Percentiles rank a stretch among this genome's conserved stretches.
phyloP scores from a whole-genome alignment of 2,113 vertebrate genomes.

The Dolichallabes microphthalmus region DNA sequence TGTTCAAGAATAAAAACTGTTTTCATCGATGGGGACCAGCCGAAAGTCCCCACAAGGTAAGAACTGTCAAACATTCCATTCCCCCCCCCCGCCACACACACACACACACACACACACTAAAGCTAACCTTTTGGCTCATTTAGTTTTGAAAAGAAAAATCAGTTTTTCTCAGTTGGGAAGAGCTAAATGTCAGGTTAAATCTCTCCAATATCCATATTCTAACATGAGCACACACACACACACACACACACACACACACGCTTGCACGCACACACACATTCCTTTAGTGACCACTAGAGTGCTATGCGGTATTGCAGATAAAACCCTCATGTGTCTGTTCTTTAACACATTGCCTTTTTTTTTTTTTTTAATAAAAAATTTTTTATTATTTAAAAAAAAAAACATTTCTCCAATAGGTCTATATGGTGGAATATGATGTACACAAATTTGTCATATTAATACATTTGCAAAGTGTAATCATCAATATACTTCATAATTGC shows the following conservation, averaged over 20 bases:
- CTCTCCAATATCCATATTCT: background rate
- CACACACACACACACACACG: constrained; percentile 37
- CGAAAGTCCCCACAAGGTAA: background rate
- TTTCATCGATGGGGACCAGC: background rate
- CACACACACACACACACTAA: background rate
- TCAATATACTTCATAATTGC: too few relatives aligned
- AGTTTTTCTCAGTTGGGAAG: background rate
- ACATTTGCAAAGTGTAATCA: too few relatives aligned
- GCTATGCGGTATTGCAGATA: constrained; percentile 76
- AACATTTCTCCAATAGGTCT: too few relatives aligned
- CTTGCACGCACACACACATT: constrained; percentile 54
- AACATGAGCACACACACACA: constrained; percentile 7
- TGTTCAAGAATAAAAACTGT: background rate
- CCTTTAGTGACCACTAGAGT: constrained; percentile 76
- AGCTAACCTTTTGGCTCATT: background rate
- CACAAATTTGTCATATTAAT: too few relatives aligned
- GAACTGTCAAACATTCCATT: background rate
- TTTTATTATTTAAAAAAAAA: background rate
- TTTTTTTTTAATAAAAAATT: too few relatives aligned
- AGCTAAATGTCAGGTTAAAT: background rate
- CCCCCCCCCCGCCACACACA: too few relatives aligned
- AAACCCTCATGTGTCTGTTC: constrained; percentile 42
- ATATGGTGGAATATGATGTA: too few relatives aligned
- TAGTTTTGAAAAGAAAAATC: background rate
- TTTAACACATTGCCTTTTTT: background rate